These are phyloP conservation scores for Lithobates pipiens DNA, from an alignment of 2,797 vertebrate species.

Conservation along the genomic window DNA sequence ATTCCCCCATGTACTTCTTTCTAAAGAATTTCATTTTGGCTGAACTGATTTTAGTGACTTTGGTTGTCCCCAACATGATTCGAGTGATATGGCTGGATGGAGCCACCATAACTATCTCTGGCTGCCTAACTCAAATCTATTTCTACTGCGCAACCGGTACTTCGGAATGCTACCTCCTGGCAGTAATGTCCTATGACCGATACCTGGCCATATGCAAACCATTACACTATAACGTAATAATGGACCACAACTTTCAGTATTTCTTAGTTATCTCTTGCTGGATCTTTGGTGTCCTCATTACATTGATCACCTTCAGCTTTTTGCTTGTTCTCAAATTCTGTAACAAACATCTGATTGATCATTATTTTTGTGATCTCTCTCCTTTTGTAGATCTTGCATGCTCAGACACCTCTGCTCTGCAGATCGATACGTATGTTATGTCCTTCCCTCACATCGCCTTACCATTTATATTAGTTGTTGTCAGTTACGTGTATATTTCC, in stretches of 20 bases:
- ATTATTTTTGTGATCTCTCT: constrained; percentile 7
- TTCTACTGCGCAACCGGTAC: not conserved
- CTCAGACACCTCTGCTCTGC: constrained; percentile 6
- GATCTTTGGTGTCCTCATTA: not conserved
- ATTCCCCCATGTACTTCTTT: constrained; percentile 8
- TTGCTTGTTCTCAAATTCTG: not conserved
- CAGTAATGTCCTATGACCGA: constrained; percentile 39
- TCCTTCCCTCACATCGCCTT: not conserved
- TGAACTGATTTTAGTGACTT: not conserved
- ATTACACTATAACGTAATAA: not conserved
- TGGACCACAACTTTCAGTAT: not conserved
- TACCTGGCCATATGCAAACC: constrained; percentile 40
- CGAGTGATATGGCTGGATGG: not conserved
- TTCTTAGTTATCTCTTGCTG: not conserved
- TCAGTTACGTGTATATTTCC: not conserved
- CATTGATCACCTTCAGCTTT: not conserved
- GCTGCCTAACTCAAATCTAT: not conserved
- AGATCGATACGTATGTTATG: not conserved
- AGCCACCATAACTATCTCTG: not conserved
- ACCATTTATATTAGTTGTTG: constrained; percentile 5
- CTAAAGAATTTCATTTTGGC: not conserved
- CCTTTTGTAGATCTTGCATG: constrained; percentile 18
- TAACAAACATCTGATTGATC: not conserved
- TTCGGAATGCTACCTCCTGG: not conserved
- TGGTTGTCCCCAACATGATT: not conserved